Conservation (phyloP, 2,797 vertebrate species). For the Brachymystax lenok region DNA sequence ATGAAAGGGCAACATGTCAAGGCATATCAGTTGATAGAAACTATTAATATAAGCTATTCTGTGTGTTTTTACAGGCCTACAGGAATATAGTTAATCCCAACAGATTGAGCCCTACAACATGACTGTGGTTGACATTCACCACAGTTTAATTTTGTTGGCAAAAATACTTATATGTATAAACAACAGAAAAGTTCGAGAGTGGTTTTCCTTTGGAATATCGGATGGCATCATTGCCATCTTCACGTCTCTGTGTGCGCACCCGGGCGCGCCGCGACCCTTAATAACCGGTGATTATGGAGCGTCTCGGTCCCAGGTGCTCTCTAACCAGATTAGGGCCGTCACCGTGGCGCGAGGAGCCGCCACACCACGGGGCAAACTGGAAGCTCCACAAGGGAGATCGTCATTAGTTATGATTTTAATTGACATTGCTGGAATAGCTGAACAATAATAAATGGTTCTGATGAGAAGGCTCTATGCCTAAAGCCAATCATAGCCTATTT, state of each 20-base stretch:
- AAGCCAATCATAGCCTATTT: background rate
- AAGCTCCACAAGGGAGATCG: slow-evolving; percentile 18
- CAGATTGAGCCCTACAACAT: background rate
- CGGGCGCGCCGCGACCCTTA: background rate
- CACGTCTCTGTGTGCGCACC: background rate
- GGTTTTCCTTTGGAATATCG: background rate
- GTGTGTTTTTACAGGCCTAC: background rate
- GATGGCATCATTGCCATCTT: background rate
- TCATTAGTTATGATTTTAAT: slow-evolving; percentile 29
- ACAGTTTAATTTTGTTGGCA: too few relatives aligned
- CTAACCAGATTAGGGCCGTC: slow-evolving; percentile 65
- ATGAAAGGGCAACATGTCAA: background rate
- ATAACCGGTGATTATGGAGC: slow-evolving; percentile 58
- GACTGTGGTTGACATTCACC: background rate
- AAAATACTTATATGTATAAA: too few relatives aligned
- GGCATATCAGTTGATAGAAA: background rate
- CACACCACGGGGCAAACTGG: slow-evolving; percentile 33
- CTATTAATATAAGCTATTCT: background rate
- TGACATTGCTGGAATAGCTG: slow-evolving; percentile 31
- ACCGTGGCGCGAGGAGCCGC: slow-evolving; percentile 29
- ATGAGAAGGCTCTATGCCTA: slow-evolving; percentile 4
- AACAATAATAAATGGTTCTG: slow-evolving; percentile 28
- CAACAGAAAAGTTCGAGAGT: background rate
- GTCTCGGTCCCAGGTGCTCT: slow-evolving; percentile 65
- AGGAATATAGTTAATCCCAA: background rate